Evolutionary conservation across 2,113 vertebrate genomes (phyloP).

Genomic region (Siphamia tubifer): DNA sequence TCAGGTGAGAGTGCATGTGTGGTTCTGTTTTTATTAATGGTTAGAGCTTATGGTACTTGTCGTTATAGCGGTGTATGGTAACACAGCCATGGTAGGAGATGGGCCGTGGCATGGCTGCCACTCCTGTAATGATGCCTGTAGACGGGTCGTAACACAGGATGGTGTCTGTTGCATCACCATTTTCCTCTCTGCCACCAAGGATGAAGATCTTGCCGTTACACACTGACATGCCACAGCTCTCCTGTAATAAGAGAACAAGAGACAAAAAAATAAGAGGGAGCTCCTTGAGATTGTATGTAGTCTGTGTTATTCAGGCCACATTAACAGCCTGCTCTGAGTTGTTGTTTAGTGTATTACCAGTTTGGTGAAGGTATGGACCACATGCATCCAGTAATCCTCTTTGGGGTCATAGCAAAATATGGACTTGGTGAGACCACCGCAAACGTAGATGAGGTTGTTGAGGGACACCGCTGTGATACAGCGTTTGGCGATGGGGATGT

Average conservation of each 20-base stretch:
- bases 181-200: slow-evolving; percentile 93
- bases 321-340: neutral
- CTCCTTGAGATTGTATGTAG: neutral
- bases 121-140: slow-evolving; percentile 94
- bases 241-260: slow-evolving; percentile 77
- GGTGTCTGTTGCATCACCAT: slow-evolving; percentile 92
- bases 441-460: slow-evolving; percentile 95
- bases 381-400: slow-evolving; percentile 98
- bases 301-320: neutral
- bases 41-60: slow-evolving; percentile 90
- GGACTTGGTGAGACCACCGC: slow-evolving; percentile 95
- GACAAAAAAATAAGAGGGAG: neutral
- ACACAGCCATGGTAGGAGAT: slow-evolving; percentile 98
- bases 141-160: slow-evolving; percentile 95
- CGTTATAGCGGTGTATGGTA: slow-evolving; percentile 96
- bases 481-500: slow-evolving; percentile 96
- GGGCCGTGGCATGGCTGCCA: slow-evolving; percentile 94
- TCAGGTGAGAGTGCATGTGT: slow-evolving; percentile 3
- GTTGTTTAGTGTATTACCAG: slow-evolving; percentile 81
- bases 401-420: slow-evolving; percentile 96
- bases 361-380: slow-evolving; percentile 94
- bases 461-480: slow-evolving; percentile 97
- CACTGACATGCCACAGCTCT: slow-evolving; percentile 98
- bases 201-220: slow-evolving; percentile 99
- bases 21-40: neutral